Conservation (phyloP, 2,888 invertebrate species). For the Hetaerina titia region DNA sequence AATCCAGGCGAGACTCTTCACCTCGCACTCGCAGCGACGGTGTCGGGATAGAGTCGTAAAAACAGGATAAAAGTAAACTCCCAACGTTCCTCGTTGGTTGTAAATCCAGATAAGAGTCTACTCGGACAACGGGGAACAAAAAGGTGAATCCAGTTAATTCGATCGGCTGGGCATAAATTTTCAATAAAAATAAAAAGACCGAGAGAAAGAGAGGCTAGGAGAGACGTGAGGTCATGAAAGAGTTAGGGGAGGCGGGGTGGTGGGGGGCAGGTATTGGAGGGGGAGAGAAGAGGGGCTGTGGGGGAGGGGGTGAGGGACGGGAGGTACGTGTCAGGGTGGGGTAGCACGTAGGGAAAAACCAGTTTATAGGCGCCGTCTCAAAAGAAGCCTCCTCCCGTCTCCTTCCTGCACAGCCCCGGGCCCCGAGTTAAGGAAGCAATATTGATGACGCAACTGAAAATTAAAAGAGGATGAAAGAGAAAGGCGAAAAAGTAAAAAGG, state of each 20-base stretch:
- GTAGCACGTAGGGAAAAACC: neutral
- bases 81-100: neutral
- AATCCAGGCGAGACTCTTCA: neutral
- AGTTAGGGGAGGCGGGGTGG: neutral
- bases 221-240: constrained; percentile 29
- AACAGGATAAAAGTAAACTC: constrained; percentile 12
- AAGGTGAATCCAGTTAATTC: constrained; percentile 23
- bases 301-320: neutral
- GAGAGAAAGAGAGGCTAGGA: neutral
- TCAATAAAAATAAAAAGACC: neutral
- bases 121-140: neutral
- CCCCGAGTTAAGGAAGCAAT: neutral
- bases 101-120: neutral
- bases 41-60: neutral
- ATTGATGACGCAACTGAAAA: constrained; percentile 14
- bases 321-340: neutral
- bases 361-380: neutral
- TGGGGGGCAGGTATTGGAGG: neutral
- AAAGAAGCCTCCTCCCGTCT: neutral
- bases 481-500: neutral
- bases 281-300: neutral
- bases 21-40: neutral
- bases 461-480: neutral
- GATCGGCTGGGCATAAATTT: constrained; percentile 32
- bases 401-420: neutral